Base-by-base conservation (phyloP, 2,797 vertebrate species). In the Chaetodon trifasciatus region DNA sequence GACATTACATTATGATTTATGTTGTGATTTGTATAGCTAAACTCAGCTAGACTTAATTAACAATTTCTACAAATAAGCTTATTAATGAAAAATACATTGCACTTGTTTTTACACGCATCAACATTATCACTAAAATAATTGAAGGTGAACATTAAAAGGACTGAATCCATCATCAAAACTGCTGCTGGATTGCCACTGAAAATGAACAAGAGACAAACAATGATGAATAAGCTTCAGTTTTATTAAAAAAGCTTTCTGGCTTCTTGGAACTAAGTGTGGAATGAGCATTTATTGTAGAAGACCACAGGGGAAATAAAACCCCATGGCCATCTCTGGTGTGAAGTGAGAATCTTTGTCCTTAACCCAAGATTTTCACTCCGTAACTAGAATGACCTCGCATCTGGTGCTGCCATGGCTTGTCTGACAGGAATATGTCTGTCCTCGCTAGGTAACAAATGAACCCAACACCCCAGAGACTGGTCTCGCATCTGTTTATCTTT, bases 361-460 rank as follows among this genome's bases (percentile, higher is more conserved):
- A 94, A 91, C 91, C 90, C 86, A 89, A 92, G 91, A 91, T 88
- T 93, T 92, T 92, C 79, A 28, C 86, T 82, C 83, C 68, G 81
- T 93, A 87, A 89, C 92, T 86, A 85, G 88, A 93, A 82, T 93
- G 94, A 95, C 94, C 93, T 94, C 87, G 89, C 93, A 95, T 95
- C 94, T 94, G 95, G 81, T 70, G 84, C 84, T 80, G 90, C 91
- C 84, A 66, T 52, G 84, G 82, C 89, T 86, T 87, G 91, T 94
- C 93, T 93, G 93, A 93, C 90, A 86, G 90, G 89, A 94, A 91
- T 91, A 88, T 91, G 93, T 94, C 93, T 91, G 92, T 95, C 92
- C 92, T 94, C 87, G 88, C 91, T 93, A 78, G 93, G 92, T 94
- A 94, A 94, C 94, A 96, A 95, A 96, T 95, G 94, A 95, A 93